Conservation (phyloP, 1,140 invertebrate genomes). For the Dryas iulia region DNA sequence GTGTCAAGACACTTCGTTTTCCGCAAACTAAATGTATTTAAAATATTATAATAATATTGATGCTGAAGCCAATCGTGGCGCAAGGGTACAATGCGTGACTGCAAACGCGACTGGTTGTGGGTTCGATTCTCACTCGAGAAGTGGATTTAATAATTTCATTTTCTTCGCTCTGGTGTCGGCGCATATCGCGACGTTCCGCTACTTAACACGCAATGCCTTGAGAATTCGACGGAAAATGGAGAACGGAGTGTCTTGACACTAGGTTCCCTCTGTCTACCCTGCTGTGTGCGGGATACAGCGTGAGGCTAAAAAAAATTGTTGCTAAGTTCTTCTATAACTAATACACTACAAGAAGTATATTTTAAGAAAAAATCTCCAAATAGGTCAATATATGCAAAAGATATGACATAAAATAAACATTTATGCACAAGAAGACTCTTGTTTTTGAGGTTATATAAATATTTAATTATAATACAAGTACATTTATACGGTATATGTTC, state of each 20-base stretch:
- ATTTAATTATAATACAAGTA: conserved; percentile 5
- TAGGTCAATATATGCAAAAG: neutral
- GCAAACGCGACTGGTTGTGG: too few relatives aligned
- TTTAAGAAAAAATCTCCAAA: neutral
- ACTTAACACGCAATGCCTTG: too few relatives aligned
- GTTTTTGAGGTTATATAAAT: conserved; percentile 1
- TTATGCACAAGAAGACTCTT: neutral
- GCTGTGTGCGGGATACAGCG: neutral
- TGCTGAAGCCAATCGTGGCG: too few relatives aligned
- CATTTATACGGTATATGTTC: neutral
- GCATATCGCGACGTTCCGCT: too few relatives aligned
- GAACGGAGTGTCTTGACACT: neutral
- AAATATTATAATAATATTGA: too few relatives aligned
- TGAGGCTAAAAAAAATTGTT: neutral
- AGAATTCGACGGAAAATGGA: neutral
- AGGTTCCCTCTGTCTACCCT: too few relatives aligned
- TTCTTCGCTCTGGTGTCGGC: too few relatives aligned
- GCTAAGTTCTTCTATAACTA: neutral
- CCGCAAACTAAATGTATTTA: too few relatives aligned
- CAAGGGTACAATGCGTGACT: too few relatives aligned
- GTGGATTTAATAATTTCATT: too few relatives aligned
- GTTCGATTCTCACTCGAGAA: too few relatives aligned
- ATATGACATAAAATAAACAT: neutral
- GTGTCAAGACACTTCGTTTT: too few relatives aligned
- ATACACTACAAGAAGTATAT: neutral